A percentile compares a stretch with the other conserved stretches of the same genome.
phyloP scores from a whole-genome alignment of 2,888 invertebrate genomes.

The Trimorus sp. region DNA sequence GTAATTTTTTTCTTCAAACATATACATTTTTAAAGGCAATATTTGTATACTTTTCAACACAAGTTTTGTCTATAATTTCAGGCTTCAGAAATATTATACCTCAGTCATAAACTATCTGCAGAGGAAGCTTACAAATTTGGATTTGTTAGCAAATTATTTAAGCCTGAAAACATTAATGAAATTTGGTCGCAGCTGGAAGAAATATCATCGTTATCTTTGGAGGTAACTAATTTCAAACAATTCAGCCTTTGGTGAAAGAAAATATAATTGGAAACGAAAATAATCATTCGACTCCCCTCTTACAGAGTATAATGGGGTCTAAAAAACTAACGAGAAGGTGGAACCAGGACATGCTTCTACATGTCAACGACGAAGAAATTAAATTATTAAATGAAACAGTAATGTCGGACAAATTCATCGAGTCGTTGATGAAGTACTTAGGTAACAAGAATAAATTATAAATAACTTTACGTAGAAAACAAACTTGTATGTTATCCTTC shows the following conservation, averaged over 20 bases:
- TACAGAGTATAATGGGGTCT: slow-evolving; percentile 84
- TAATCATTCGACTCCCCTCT: slow-evolving; percentile 62
- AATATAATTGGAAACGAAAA: slow-evolving; percentile 71
- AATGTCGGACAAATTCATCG: slow-evolving; percentile 84
- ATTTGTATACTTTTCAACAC: neutral
- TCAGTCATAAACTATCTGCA: slow-evolving; percentile 90
- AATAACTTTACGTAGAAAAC: neutral
- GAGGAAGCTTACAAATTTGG: slow-evolving; percentile 89
- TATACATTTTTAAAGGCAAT: neutral
- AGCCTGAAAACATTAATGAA: slow-evolving; percentile 84
- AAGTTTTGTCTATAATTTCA: slow-evolving; percentile 67
- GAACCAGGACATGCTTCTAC: slow-evolving; percentile 85
- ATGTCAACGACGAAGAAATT: slow-evolving; percentile 87
- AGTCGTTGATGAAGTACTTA: slow-evolving; percentile 36
- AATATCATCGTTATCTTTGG: slow-evolving; percentile 69
- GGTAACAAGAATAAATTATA: slow-evolving; percentile 32
- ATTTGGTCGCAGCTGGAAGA: slow-evolving; percentile 70
- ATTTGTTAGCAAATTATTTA: slow-evolving; percentile 90
- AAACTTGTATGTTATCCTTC: slow-evolving; percentile 10
- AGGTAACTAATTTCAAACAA: slow-evolving; percentile 62
- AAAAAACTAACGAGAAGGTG: slow-evolving; percentile 87
- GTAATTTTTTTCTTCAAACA: slow-evolving; percentile 77
- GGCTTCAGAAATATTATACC: slow-evolving; percentile 85
- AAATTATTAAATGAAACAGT: slow-evolving; percentile 85
- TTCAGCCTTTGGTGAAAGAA: neutral